Percentiles rank a stretch among this genome's conserved stretches.
These are phyloP conservation scores for Danio albolineatus DNA, from an alignment of 2,797 vertebrate species.

Conservation along the genomic window DNA sequence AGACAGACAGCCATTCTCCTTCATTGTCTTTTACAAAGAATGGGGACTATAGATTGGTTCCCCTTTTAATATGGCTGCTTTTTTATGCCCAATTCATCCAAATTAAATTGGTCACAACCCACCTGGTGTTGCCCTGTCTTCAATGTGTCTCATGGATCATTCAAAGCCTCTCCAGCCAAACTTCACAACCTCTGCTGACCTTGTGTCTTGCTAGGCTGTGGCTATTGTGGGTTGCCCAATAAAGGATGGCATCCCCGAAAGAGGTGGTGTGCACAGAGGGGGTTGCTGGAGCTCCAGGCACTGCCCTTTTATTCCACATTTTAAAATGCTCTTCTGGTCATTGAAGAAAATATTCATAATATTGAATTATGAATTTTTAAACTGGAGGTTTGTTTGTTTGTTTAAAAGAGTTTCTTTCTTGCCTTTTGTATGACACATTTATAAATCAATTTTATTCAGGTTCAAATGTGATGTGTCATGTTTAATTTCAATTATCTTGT, in stretches of 20 bases:
- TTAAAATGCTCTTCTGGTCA: background rate
- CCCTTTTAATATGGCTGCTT: constrained; percentile 68
- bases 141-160: constrained; percentile 84
- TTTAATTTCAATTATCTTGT: background rate
- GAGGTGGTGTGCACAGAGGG: constrained; percentile 57
- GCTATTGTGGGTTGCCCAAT: constrained; percentile 81
- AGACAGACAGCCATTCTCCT: constrained; percentile 60
- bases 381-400: background rate
- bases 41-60: constrained; percentile 64
- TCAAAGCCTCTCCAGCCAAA: constrained; percentile 74
- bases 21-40: constrained; percentile 66
- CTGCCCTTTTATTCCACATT: constrained; percentile 3
- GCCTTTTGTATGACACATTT: background rate
- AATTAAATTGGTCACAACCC: constrained; percentile 82
- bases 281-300: background rate
- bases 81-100: constrained; percentile 76
- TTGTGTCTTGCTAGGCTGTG: constrained; percentile 81
- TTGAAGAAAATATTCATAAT: background rate
- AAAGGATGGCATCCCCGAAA: constrained; percentile 85
- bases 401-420: background rate
- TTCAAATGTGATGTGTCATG: background rate
- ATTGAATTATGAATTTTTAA: background rate
- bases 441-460: background rate
- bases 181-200: constrained; percentile 80
- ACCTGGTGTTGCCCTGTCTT: constrained; percentile 87